phyloP scores from a whole-genome alignment of 1,140 invertebrate genomes.

The Diploscapter pachys region DNA sequence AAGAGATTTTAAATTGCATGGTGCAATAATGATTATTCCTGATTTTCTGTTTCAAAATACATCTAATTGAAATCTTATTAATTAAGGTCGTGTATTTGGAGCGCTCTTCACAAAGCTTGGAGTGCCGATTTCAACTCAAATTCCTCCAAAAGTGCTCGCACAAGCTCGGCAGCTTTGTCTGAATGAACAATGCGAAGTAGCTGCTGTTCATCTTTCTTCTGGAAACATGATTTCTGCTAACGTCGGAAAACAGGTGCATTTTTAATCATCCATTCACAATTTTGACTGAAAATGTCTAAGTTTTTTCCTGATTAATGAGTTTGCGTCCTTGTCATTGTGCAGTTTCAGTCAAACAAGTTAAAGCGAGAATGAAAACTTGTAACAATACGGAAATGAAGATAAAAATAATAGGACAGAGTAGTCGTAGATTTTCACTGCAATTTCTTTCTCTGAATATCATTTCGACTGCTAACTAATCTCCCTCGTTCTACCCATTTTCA shows the following conservation, averaged over 20 bases:
- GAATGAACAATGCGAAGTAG: constrained; percentile 22
- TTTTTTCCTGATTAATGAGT: no score
- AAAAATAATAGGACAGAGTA: not conserved
- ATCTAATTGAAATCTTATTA: constrained; percentile 4
- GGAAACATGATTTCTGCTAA: constrained; percentile 33
- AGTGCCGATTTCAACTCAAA: constrained; percentile 57
- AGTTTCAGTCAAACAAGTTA: no score
- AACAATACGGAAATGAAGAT: not conserved
- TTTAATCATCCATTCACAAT: no score
- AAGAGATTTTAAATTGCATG: not conserved
- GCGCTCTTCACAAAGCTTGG: constrained; percentile 58
- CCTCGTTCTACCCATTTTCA: no score
- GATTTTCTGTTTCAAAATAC: not conserved
- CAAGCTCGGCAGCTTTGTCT: constrained; percentile 50
- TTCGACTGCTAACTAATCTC: not conserved
- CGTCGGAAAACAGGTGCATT: constrained; percentile 27
- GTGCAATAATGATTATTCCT: not conserved
- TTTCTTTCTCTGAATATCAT: not conserved
- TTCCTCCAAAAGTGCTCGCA: constrained; percentile 51
- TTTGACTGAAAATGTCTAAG: no score
- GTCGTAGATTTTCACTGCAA: not conserved
- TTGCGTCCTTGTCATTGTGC: no score
- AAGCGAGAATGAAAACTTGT: no score
- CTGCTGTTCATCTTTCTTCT: constrained; percentile 30
- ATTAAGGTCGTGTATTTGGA: constrained; percentile 55